Evolutionary conservation across 2,113 vertebrate genomes (phyloP).

Genomic region (Engystomops pustulosus): DNA sequence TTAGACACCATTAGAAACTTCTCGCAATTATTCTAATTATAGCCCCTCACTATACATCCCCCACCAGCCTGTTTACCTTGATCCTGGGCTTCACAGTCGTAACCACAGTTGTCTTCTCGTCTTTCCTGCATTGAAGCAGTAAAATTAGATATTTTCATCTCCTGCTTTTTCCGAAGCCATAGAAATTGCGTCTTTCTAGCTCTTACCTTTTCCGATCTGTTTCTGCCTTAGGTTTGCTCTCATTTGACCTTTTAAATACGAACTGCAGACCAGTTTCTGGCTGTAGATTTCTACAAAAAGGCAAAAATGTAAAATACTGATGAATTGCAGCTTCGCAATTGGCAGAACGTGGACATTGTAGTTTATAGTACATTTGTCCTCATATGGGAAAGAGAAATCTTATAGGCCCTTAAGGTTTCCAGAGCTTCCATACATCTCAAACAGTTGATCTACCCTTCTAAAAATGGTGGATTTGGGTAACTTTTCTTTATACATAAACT

Average conservation of each 20-base stretch:
- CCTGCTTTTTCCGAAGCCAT: background rate
- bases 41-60: too few relatives aligned
- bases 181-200: background rate
- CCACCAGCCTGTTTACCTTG: conserved; percentile 15
- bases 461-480: too few relatives aligned
- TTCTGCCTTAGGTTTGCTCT: background rate
- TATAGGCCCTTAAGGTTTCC: too few relatives aligned
- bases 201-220: background rate
- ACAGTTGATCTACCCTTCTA: too few relatives aligned
- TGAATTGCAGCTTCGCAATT: too few relatives aligned
- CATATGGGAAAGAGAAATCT: too few relatives aligned
- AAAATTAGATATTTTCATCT: background rate
- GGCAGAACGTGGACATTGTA: too few relatives aligned
- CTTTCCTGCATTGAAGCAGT: background rate
- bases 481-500: too few relatives aligned
- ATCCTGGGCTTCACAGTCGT: background rate
- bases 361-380: too few relatives aligned
- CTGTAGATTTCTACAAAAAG: background rate
- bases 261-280: background rate
- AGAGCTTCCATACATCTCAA: too few relatives aligned
- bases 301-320: background rate
- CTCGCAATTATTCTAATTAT: too few relatives aligned
- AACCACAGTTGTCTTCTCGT: background rate
- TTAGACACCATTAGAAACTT: too few relatives aligned
- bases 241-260: background rate